Evolutionary conservation across 2,888 invertebrate genomes (phyloP).

Genomic region (Gandaritis pyraliata): DNA sequence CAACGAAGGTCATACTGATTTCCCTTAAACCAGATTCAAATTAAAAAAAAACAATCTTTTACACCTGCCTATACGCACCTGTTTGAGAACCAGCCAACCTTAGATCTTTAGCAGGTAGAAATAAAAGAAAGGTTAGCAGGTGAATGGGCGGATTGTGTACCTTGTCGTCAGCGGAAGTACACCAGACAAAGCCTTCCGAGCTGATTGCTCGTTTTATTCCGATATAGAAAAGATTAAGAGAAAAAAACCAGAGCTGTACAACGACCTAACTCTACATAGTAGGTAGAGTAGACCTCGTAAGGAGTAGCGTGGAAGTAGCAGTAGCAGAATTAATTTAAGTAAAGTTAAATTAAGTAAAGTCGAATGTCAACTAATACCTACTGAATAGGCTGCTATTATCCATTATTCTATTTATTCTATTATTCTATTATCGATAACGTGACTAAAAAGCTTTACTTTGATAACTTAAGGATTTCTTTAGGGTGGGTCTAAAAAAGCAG

Average conservation of each 20-base stretch:
- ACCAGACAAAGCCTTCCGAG: conserved; percentile 15
- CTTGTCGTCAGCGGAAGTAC: conserved; percentile 17
- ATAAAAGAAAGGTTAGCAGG: conserved; percentile 12
- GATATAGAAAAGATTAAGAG: neutral
- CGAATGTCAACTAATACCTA: no score
- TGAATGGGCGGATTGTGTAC: conserved; percentile 27
- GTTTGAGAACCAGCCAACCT: conserved; percentile 7
- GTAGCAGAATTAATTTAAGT: no score
- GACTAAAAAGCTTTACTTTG: no score
- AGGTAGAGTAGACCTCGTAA: no score
- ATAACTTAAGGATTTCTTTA: no score
- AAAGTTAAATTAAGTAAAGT: no score
- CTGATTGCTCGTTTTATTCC: conserved; percentile 11
- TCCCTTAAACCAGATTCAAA: conserved; percentile 10
- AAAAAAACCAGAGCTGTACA: conserved; percentile 1
- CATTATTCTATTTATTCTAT: no score
- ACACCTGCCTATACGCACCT: conserved; percentile 27
- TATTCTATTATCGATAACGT: no score
- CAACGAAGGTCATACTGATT: neutral
- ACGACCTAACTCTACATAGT: conserved; percentile 29
- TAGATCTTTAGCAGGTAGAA: conserved; percentile 10
- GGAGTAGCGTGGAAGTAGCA: no score
- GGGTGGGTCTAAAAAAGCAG: no score
- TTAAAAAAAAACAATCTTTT: conserved; percentile 16
- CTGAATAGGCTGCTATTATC: no score